These are phyloP conservation scores for Cepaea hortensis DNA, from an alignment of 2,888 invertebrate species.

Conservation along the genomic window DNA sequence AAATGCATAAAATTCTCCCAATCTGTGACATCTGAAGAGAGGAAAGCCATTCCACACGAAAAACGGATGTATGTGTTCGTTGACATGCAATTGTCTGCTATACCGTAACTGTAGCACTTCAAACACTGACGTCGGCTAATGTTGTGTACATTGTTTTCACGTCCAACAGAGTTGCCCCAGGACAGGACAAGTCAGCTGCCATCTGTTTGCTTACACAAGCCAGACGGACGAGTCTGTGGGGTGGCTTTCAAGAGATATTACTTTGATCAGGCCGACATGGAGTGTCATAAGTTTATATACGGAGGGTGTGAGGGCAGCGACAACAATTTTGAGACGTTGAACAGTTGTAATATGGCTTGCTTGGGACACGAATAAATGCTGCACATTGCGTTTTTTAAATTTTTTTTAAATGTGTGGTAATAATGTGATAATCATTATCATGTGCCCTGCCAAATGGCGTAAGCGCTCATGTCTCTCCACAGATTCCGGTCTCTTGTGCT, in stretches of 20 bases:
- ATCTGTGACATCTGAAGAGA: no score
- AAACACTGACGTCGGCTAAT: background rate
- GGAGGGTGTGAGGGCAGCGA: slow-evolving; percentile 15
- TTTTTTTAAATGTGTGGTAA: no score
- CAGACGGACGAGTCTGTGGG: background rate
- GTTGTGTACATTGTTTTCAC: background rate
- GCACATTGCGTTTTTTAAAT: no score
- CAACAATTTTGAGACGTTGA: slow-evolving; percentile 27
- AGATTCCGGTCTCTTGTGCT: no score
- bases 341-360: slow-evolving; percentile 17
- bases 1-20: no score
- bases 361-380: slow-evolving; percentile 13
- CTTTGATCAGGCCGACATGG: slow-evolving; percentile 18
- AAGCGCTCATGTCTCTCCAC: no score
- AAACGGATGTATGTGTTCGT: no score
- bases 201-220: background rate
- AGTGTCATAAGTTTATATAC: slow-evolving; percentile 29
- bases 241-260: slow-evolving; percentile 12
- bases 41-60: no score
- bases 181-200: background rate
- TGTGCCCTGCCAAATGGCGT: no score
- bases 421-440: no score
- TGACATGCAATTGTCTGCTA: no score
- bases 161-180: background rate
- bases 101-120: no score